A percentile compares a stretch with the other conserved stretches of the same genome.
phyloP scores from a whole-genome alignment of 92 coral and sea anemone genomes.

The Isaurus tuberculatus region DNA sequence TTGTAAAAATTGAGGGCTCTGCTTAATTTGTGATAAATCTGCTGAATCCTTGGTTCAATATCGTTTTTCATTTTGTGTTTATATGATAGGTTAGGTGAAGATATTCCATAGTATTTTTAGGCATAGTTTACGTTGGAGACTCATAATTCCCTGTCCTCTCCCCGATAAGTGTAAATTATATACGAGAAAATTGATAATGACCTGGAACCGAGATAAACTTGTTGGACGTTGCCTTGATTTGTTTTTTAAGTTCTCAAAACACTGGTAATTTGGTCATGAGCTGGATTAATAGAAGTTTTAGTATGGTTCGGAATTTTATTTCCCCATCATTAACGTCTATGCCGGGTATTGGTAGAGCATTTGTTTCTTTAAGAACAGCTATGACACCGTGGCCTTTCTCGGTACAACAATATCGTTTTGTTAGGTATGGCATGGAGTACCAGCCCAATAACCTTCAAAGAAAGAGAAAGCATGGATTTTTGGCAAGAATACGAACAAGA shows the following conservation, averaged over 20 bases:
- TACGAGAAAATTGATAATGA: not conserved
- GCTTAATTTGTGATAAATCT: too few relatives aligned
- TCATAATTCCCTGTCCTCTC: not conserved
- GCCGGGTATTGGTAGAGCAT: constrained; percentile 3
- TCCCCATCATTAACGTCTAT: constrained; percentile 24
- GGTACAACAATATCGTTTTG: constrained; percentile 83
- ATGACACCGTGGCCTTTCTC: constrained; percentile 3
- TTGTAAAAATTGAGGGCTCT: too few relatives aligned
- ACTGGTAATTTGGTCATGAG: constrained; percentile 56
- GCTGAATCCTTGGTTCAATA: too few relatives aligned
- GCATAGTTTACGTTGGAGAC: too few relatives aligned
- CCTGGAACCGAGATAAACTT: not conserved
- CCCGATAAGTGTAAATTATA: not conserved
- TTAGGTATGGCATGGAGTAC: constrained; percentile 93
- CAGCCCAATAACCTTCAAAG: constrained; percentile 93
- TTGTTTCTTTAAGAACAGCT: not conserved
- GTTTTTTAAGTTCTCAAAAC: not conserved
- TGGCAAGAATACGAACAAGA: constrained; percentile 83
- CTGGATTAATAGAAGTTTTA: constrained; percentile 74
- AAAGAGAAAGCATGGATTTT: constrained; percentile 93
- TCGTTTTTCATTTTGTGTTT: too few relatives aligned
- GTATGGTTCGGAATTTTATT: constrained; percentile 53
- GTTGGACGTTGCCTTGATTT: not conserved
- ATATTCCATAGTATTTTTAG: too few relatives aligned
- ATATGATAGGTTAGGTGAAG: too few relatives aligned